Base-by-base conservation (phyloP, 2,113 vertebrate genomes). In the Callopanchax toddi region DNA sequence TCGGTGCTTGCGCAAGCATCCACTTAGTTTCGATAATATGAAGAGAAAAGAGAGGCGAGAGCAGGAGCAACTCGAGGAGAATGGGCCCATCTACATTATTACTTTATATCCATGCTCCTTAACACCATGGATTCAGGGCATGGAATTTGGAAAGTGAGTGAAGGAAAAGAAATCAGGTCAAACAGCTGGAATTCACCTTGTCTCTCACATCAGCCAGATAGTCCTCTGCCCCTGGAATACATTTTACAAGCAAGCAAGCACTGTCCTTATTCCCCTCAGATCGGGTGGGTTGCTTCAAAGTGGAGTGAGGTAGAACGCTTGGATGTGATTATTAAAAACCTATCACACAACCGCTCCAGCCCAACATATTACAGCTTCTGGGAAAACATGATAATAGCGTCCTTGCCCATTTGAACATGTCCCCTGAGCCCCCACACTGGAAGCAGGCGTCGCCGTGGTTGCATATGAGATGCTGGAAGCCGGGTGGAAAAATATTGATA, bases 351-450 rank as follows among this genome's bases (percentile, higher is more conserved):
- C 57, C 56, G 61, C 68, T 76, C 83, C 70, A 62, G 60, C 37
- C 58, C 63, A 46, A 22, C 63, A 64, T 56, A 71, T 45, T 45
- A 36, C 56, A 69, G 73, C 79, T 82, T 79, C 72, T 87, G 78
- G 63, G 69, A 40, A 26, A 66, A 61, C 5, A 34, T 43, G 79
- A 81, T 85, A 82, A 82, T 79, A 61, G 46, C 57, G 51, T 73
- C 32, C 39, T 48, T 26, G 39, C 42, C 64, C 42, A 45, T 67
- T 68, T 54, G 54, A 59, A 62, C 72, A 59, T 61, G 57, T 57
- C 55, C 32, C 60, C 15, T 21, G 57, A 25, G 67, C 37, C 52
- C 26, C 52, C 56, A 46, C 22, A 16, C 9, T 8, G 67, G 45
- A 74, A 48, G 64, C 36, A 25, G 12, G 49, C 56, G 63, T 76